Percentiles rank a stretch among this genome's conserved stretches.
Conservation (phyloP, 2,113 vertebrate species). For the Hemiprocne comata region DNA sequence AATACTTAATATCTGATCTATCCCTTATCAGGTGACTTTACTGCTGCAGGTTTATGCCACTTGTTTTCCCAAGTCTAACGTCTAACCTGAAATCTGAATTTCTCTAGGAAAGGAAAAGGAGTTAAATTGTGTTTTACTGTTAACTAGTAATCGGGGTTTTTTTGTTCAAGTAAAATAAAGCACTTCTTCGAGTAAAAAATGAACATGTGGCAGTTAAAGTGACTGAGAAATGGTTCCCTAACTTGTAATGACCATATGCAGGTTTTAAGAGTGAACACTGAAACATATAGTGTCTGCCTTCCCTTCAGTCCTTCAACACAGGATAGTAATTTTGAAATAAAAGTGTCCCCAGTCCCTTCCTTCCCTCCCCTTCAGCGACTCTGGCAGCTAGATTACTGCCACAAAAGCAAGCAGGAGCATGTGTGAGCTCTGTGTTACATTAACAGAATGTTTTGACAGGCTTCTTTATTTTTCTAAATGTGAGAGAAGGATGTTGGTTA, state of each 20-base stretch:
- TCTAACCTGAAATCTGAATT: neutral
- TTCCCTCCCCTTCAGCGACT: neutral
- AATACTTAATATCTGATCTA: neutral
- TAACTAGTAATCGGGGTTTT: neutral
- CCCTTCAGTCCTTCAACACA: neutral
- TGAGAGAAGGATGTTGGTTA: neutral
- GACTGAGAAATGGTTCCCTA: neutral
- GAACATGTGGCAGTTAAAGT: neutral
- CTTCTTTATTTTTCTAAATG: neutral
- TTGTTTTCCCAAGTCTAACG: neutral
- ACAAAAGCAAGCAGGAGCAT: neutral
- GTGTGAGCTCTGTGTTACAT: neutral
- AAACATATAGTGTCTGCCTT: no score
- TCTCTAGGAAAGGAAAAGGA: neutral
- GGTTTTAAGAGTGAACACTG: neutral
- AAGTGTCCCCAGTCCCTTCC: neutral
- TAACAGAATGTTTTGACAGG: constrained; percentile 6
- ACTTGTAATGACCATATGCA: neutral
- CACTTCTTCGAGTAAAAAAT: constrained; percentile 27
- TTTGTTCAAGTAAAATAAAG: neutral
- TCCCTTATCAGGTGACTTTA: neutral
- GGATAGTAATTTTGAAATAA: neutral
- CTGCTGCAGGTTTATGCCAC: neutral
- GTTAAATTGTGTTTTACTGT: neutral
- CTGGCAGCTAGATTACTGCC: neutral